A percentile compares a stretch with the other conserved stretches of the same genome.
Conservation (phyloP, 2,113 vertebrate species). For the Leptodactylus fuscus region DNA sequence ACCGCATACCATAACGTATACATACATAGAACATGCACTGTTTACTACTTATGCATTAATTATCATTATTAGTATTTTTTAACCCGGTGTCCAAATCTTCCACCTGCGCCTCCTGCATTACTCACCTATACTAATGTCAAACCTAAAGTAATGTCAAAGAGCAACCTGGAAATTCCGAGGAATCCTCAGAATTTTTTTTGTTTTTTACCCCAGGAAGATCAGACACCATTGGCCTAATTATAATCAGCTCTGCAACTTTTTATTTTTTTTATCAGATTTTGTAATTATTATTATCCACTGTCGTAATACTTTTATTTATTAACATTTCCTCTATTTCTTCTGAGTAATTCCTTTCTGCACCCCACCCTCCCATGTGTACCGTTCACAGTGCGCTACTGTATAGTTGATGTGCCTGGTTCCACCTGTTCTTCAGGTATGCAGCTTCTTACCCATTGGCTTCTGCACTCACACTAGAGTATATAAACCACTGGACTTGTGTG, state of each 20-base stretch:
- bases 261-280: no score
- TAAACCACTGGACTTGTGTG: background rate
- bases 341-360: background rate
- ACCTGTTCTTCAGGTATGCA: slow-evolving; percentile 38
- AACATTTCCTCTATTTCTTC: background rate
- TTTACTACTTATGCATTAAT: no score
- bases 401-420: background rate
- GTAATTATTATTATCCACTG: background rate
- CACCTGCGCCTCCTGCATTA: no score
- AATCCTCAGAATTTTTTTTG: background rate
- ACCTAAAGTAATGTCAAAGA: background rate
- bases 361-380: background rate
- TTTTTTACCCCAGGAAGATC: no score
- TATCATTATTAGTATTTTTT: no score
- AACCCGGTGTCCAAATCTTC: no score
- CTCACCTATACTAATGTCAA: background rate
- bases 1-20: no score
- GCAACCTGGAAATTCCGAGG: background rate
- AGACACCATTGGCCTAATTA: background rate
- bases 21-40: no score
- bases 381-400: background rate
- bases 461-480: background rate
- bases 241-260: background rate
- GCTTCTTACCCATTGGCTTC: slow-evolving; percentile 1
- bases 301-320: background rate